Percentiles rank a stretch among this genome's conserved stretches.
phyloP scores from a whole-genome alignment of 2,797 vertebrate species.

The Neoniphon sammara region DNA sequence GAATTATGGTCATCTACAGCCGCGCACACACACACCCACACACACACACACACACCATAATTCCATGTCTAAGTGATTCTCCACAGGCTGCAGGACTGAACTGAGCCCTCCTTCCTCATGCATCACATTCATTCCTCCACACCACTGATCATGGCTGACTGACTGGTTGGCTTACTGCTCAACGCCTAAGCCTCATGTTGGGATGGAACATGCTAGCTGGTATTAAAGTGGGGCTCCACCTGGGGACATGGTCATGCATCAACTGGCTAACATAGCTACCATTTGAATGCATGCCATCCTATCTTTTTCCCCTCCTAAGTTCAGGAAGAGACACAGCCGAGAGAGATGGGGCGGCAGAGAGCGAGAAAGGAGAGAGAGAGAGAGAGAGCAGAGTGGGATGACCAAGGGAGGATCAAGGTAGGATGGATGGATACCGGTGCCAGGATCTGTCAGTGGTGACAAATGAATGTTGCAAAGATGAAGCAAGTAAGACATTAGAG shows the following conservation, averaged over 20 bases:
- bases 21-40: constrained; percentile 3
- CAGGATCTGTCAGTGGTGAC: constrained; percentile 79
- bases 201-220: constrained; percentile 41
- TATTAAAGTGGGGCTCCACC: constrained; percentile 19
- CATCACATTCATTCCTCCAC: constrained; percentile 33
- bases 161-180: constrained; percentile 40
- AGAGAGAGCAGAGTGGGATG: constrained; percentile 53
- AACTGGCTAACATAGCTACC: constrained; percentile 5
- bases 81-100: constrained; percentile 41
- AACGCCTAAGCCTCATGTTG: constrained; percentile 41
- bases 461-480: constrained; percentile 81
- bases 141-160: constrained; percentile 37
- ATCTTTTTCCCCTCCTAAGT: constrained; percentile 31
- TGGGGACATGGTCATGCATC: constrained; percentile 46
- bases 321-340: constrained; percentile 30
- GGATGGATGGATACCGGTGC: constrained; percentile 78
- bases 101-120: constrained; percentile 55
- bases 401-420: constrained; percentile 68
- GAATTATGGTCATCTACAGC: neutral
- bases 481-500: constrained; percentile 84
- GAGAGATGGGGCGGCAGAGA: constrained; percentile 41
- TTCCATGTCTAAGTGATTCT: constrained; percentile 60
- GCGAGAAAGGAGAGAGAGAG: constrained; percentile 42
- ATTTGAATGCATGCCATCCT: constrained; percentile 27
- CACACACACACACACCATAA: constrained; percentile 21